Conservation (phyloP, 1,140 invertebrate genomes). For the Teleopsis dalmanni region DNA sequence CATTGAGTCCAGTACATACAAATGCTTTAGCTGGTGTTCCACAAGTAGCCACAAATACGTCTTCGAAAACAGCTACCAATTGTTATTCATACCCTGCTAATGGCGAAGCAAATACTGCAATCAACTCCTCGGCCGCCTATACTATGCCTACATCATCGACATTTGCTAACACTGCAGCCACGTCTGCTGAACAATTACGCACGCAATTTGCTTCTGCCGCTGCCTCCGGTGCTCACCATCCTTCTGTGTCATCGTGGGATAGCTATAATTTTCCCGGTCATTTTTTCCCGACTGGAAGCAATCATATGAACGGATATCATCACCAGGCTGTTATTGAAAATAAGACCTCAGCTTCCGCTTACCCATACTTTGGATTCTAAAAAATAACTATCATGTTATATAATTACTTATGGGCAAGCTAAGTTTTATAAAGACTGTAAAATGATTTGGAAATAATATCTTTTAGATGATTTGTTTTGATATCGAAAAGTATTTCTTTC, state of each 20-base stretch:
- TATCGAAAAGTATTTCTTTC: too few species aligned
- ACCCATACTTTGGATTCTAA: conserved; percentile 39
- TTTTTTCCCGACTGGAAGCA: conserved; percentile 27
- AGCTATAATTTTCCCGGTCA: conserved; percentile 34
- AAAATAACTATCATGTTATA: background rate
- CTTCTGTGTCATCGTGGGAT: conserved; percentile 26
- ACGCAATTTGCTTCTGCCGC: conserved; percentile 36
- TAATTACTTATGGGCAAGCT: background rate
- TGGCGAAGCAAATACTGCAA: too few species aligned
- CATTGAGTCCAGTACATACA: conserved; percentile 29
- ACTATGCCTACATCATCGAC: conserved; percentile 17
- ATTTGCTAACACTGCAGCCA: conserved; percentile 12
- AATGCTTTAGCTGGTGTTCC: conserved; percentile 10
- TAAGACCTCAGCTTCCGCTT: conserved; percentile 23
- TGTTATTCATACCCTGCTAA: background rate
- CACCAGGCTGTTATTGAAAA: conserved; percentile 23
- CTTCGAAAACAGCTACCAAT: background rate
- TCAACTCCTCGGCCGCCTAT: background rate
- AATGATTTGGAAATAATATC: too few species aligned
- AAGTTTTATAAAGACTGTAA: conserved; percentile 3
- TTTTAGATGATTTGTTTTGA: too few species aligned
- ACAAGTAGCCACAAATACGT: background rate
- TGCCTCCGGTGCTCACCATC: conserved; percentile 29
- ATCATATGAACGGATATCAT: conserved; percentile 30
- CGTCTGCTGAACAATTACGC: conserved; percentile 36